Evolutionary conservation across 2,113 vertebrate species (phyloP).

Genomic region (Ceuthmochares aereus): DNA sequence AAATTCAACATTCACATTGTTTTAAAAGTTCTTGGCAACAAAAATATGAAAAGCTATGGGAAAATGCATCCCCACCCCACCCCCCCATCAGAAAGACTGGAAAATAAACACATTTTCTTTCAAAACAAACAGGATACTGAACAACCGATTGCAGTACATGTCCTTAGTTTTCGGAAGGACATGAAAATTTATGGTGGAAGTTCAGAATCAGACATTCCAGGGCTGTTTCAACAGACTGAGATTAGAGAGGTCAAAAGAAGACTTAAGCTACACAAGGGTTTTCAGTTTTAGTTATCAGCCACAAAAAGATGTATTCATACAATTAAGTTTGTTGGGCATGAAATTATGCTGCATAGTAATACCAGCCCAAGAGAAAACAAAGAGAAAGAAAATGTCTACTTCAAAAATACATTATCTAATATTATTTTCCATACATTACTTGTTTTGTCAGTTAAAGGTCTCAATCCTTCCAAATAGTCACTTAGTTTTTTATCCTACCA

Average conservation of each 20-base stretch:
- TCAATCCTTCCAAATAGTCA: neutral
- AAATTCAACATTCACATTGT: neutral
- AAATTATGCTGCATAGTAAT: neutral
- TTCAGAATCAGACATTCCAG: slow-evolving; percentile 21
- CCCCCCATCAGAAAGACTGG: neutral
- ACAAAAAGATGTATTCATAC: neutral
- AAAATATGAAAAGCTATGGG: neutral
- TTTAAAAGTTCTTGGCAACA: neutral
- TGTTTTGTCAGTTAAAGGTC: neutral
- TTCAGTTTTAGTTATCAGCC: neutral
- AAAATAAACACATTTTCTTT: neutral
- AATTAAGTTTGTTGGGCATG: neutral
- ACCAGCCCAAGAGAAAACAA: neutral
- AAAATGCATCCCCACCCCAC: neutral
- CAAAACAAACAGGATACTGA: neutral
- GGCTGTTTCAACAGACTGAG: neutral
- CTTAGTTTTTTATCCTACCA: neutral
- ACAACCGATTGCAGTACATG: neutral
- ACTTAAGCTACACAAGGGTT: neutral
- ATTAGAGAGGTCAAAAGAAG: neutral
- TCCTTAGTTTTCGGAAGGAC: neutral
- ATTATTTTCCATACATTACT: neutral
- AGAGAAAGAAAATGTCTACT: accelerated
- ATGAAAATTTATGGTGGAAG: neutral
- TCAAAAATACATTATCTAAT: neutral